These are phyloP conservation scores for Trachymyrmex septentrionalis DNA, from an alignment of 1,140 invertebrate species.

Conservation along the genomic window DNA sequence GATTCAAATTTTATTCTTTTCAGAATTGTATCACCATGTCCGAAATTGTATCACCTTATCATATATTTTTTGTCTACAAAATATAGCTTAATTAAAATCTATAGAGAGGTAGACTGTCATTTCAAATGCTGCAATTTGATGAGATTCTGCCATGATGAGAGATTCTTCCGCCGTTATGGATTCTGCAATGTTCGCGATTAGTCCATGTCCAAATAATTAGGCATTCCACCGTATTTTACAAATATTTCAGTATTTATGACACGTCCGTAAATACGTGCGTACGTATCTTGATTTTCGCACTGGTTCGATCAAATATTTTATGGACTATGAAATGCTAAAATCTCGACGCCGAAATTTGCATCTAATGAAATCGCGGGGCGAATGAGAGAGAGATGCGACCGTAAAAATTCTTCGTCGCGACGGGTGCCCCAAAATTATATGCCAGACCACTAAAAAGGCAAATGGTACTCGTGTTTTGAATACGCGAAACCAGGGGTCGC, in stretches of 20 bases:
- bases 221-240: not conserved
- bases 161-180: too few relatives aligned
- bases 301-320: slow-evolving; percentile 41
- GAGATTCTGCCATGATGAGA: not conserved
- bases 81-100: not conserved
- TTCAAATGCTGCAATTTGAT: not conserved
- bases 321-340: slow-evolving; percentile 51
- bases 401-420: slow-evolving; percentile 42
- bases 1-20: too few relatives aligned
- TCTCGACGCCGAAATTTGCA: slow-evolving; percentile 51
- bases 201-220: slow-evolving; percentile 42
- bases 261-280: slow-evolving; percentile 56
- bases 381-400: slow-evolving; percentile 9
- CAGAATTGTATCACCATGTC: too few relatives aligned
- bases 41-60: too few relatives aligned
- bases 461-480: slow-evolving; percentile 49
- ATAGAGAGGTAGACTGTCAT: not conserved
- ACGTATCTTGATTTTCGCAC: not conserved
- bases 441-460: slow-evolving; percentile 24
- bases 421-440: slow-evolving; percentile 36
- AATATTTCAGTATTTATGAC: slow-evolving; percentile 51
- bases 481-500: not conserved
- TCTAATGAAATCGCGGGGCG: slow-evolving; percentile 28
- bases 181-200: too few relatives aligned
- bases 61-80: not conserved